A percentile compares a stretch with the other conserved stretches of the same genome.
phyloP scores from a whole-genome alignment of 2,888 invertebrate species.

The Asteroscopus sphinx region DNA sequence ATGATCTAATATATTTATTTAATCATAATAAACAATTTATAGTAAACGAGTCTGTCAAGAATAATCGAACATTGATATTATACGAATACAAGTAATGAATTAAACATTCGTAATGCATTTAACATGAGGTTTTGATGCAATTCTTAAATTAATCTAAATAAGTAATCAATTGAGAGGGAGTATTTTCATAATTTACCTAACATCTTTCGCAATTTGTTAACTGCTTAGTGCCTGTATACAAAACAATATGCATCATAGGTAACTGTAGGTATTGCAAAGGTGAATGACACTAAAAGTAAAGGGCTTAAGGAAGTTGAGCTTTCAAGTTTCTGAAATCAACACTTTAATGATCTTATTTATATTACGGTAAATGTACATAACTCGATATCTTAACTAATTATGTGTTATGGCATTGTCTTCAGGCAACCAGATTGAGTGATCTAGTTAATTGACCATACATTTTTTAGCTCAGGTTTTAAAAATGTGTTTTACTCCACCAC shows the following conservation, averaged over 20 bases:
- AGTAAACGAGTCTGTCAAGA: slow-evolving; percentile 5
- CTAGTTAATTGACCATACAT: too few relatives aligned
- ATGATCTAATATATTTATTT: background rate
- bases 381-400: slow-evolving; percentile 5
- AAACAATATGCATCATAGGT: slow-evolving; percentile 12
- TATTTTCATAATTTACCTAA: slow-evolving; percentile 20
- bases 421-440: too few relatives aligned
- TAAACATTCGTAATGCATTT: slow-evolving; percentile 5
- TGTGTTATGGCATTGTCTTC: too few relatives aligned
- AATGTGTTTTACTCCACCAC: too few relatives aligned
- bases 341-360: slow-evolving; percentile 23
- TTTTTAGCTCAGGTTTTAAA: too few relatives aligned
- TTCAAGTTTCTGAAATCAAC: slow-evolving; percentile 28
- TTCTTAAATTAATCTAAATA: slow-evolving; percentile 31
- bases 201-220: slow-evolving; percentile 32
- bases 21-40: background rate
- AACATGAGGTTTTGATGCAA: slow-evolving; percentile 1
- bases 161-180: slow-evolving; percentile 19
- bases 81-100: background rate
- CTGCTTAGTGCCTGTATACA: slow-evolving; percentile 16
- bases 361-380: slow-evolving; percentile 5
- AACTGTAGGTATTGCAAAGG: slow-evolving; percentile 26
- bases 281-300: slow-evolving; percentile 57
- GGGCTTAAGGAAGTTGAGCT: slow-evolving; percentile 50
- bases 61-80: background rate